phyloP scores from a whole-genome alignment of 1,140 invertebrate genomes.

The Psix sp. region DNA sequence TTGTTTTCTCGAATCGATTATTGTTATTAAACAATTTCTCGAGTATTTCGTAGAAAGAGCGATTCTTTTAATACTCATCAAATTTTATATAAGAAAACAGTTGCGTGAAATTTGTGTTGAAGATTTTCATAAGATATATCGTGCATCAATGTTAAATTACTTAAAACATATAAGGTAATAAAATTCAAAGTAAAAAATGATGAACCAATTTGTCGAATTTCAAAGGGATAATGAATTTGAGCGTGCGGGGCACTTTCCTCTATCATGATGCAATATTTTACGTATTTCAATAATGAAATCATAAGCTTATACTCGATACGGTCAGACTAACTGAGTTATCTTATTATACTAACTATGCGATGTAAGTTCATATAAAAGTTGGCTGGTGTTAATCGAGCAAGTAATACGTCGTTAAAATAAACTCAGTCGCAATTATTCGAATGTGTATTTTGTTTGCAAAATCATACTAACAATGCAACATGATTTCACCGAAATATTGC shows the following conservation, averaged over 20 bases:
- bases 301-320: conserved; percentile 53
- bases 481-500: too few relatives aligned
- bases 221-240: conserved; percentile 26
- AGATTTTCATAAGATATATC: background rate
- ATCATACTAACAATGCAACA: too few relatives aligned
- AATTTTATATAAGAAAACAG: too few relatives aligned
- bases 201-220: conserved; percentile 38
- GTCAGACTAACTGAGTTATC: conserved; percentile 50
- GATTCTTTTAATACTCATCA: too few relatives aligned
- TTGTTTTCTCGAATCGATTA: too few relatives aligned
- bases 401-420: too few relatives aligned
- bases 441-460: too few relatives aligned
- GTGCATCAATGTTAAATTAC: background rate
- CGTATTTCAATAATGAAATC: conserved; percentile 56
- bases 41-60: too few relatives aligned
- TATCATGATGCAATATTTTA: conserved; percentile 47
- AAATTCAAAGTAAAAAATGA: conserved; percentile 20
- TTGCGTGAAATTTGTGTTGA: too few relatives aligned
- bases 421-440: too few relatives aligned
- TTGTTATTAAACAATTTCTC: too few relatives aligned
- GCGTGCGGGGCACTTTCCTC: conserved; percentile 34
- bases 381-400: conserved; percentile 39
- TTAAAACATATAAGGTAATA: conserved; percentile 16
- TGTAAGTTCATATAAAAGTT: conserved; percentile 57
- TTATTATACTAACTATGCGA: conserved; percentile 59